Evolutionary conservation across 2,888 invertebrate genomes (phyloP).

Genomic region (Masnerella sp.): DNA sequence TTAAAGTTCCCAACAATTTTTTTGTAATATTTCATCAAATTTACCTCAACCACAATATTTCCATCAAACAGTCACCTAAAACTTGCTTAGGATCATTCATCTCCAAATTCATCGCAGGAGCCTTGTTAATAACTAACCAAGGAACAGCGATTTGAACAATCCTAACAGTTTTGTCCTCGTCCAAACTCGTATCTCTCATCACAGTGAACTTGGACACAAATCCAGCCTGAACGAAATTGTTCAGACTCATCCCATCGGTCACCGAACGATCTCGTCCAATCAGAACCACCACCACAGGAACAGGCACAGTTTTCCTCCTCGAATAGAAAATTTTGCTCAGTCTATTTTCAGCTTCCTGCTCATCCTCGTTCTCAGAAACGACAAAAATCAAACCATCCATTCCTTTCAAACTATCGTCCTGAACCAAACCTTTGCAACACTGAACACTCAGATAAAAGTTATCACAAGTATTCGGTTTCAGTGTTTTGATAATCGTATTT

Average conservation of each 20-base stretch:
- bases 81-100: slow-evolving; percentile 27
- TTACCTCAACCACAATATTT: slow-evolving; percentile 35
- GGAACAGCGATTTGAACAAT: slow-evolving; percentile 68
- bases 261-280: slow-evolving; percentile 61
- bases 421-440: slow-evolving; percentile 68
- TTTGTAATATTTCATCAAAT: no score
- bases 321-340: slow-evolving; percentile 69
- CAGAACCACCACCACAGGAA: slow-evolving; percentile 70
- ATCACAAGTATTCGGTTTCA: slow-evolving; percentile 69
- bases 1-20: no score
- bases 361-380: slow-evolving; percentile 66
- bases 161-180: slow-evolving; percentile 66
- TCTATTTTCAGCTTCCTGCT: slow-evolving; percentile 64
- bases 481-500: slow-evolving; percentile 69
- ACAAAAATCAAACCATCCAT: slow-evolving; percentile 73
- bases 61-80: slow-evolving; percentile 38
- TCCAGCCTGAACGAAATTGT: slow-evolving; percentile 67
- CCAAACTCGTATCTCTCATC: slow-evolving; percentile 64
- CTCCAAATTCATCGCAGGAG: slow-evolving; percentile 68
- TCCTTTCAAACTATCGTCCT: slow-evolving; percentile 66
- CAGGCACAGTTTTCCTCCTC: slow-evolving; percentile 69
- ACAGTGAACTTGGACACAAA: slow-evolving; percentile 72
- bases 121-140: slow-evolving; percentile 72
- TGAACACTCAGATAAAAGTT: slow-evolving; percentile 71
- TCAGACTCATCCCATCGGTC: slow-evolving; percentile 27